Base-by-base conservation (phyloP, 1,140 invertebrate species). In the Phenacoccus solenopsis region DNA sequence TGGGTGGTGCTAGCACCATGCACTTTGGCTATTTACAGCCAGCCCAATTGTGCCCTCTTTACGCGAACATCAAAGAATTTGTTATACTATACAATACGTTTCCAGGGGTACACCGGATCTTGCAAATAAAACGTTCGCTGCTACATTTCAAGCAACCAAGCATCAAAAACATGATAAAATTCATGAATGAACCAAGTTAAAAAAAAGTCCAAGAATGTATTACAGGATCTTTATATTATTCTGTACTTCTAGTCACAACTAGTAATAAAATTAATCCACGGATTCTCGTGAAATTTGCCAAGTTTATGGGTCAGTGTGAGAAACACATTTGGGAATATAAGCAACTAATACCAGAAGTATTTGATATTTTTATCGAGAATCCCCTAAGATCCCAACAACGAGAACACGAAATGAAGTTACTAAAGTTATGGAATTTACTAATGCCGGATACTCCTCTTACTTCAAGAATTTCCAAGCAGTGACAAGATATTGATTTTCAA, bases 401-500 rank as follows among this genome's bases (percentile, higher is more conserved):
- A 80, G 81, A 86, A 24, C 94, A 97, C 80, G 94, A 97, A 79
- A 75, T 84, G 20, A 88, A 90, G 74, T 80, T 98, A 5, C 76
- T 90, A 21, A 82, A 87, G 74, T 77, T 98, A 20, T 98, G 94
- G 95, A 79, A 81, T 10, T 77, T 85, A 1, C 79, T 97, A 30
- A 91, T 89, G 83, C 91, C 93, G 1, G 80, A 88, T 72, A 84
- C 85, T 71, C 76, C 79, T 1, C 78, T 96, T 25, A 84, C 86
- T 57, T 78, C 81, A 12, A 80, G 94, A 73, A 83, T 93, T 0
- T 89, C 89, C 4, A 93, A 93, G 75, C 94, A 98, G 75, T 98
- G 96, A 96, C 89, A 93, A 75, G 84, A 90, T 28, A 94, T 99
- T 74, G 96, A 96, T 9, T 98, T 96, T 78, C 85, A 86, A 78